Evolutionary conservation across 1,140 invertebrate species (phyloP).

Genomic region (Diplogasteroides magnus): DNA sequence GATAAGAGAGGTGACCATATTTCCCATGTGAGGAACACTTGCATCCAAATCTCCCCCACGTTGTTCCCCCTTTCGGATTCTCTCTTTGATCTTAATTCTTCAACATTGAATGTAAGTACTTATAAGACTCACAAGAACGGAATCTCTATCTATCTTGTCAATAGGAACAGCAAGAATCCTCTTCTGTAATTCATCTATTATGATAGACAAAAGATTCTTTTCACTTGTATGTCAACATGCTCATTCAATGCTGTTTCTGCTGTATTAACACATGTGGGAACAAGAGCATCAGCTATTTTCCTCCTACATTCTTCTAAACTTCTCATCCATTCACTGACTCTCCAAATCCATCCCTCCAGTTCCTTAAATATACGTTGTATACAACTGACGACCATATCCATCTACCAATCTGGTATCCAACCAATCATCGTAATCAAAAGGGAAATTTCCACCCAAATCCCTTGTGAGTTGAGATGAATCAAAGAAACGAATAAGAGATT

Average conservation of each 20-base stretch:
- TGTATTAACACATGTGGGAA: not conserved
- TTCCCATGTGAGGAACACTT: conserved; percentile 4
- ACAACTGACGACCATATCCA: conserved; percentile 22
- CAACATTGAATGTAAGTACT: not conserved
- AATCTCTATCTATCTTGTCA: not conserved
- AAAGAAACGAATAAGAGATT: conserved; percentile 82
- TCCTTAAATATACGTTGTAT: conserved; percentile 59
- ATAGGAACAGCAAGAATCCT: conserved; percentile 15
- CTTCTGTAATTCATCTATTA: conserved; percentile 15
- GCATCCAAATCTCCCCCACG: conserved; percentile 16
- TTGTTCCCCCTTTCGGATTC: conserved; percentile 15
- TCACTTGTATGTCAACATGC: not conserved
- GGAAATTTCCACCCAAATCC: conserved; percentile 85
- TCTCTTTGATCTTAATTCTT: conserved; percentile 2
- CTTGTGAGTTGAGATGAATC: conserved; percentile 82
- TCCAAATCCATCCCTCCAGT: conserved; percentile 89
- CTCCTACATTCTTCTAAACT: conserved; percentile 74
- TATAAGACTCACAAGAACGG: not conserved
- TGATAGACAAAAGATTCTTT: not conserved
- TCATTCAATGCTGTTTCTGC: not conserved
- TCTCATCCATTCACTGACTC: conserved; percentile 82
- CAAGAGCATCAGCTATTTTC: conserved; percentile 59
- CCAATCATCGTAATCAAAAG: conserved; percentile 93
- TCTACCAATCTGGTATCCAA: conserved; percentile 78
- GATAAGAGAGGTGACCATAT: conserved; percentile 61